Evolutionary conservation across 2,888 invertebrate genomes (phyloP), one percentile per base, ranked within the genome.

Genomic region (Acrobasis suavella): DNA sequence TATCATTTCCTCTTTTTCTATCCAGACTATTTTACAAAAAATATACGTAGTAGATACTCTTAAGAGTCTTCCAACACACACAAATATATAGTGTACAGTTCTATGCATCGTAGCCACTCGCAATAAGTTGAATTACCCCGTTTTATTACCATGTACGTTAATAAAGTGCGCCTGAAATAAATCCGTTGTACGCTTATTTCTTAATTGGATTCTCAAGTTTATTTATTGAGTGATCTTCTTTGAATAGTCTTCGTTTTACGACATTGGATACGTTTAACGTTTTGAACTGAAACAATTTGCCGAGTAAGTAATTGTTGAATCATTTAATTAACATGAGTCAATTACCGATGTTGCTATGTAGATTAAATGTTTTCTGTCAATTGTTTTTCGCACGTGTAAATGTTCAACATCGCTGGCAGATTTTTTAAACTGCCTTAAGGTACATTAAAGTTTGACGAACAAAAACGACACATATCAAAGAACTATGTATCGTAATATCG

Each of bases 121-220:
- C 71, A 77, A 76, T 76, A 75, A 78, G 78, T 74, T 75, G 69
- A 77, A 76, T 75, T 79, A 79, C 80, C 76, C 76, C 74, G 65
- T 74, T 88, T 83, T 85, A 85, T 81, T 79, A 78, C 80, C 77
- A 82, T 82, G 85, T 83, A 84, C 83, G 82, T 81, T 81, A 80
- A 83, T 86, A 86, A 87, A 88, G 77, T 80, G 80, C 79, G 79
- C 79, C 80, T 83, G 69, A 74, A 82, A 86, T 82, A 86, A 89
- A 88, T 87, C 87, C 84, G 76, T 80, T 81, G 80, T 77, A 76
- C 81, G 77, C 81, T 86, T 86, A 88, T 88, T 88, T 86, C 87
- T 89, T 89, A 89, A 91, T 91, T 90, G 88, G 84, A 86, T 87
- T 86, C 87, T 87, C 83, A 83, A 87, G 86, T 89, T 90, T 85